Base-by-base conservation (phyloP, 2,113 vertebrate genomes). In the Pyrgilauda ruficollis region DNA sequence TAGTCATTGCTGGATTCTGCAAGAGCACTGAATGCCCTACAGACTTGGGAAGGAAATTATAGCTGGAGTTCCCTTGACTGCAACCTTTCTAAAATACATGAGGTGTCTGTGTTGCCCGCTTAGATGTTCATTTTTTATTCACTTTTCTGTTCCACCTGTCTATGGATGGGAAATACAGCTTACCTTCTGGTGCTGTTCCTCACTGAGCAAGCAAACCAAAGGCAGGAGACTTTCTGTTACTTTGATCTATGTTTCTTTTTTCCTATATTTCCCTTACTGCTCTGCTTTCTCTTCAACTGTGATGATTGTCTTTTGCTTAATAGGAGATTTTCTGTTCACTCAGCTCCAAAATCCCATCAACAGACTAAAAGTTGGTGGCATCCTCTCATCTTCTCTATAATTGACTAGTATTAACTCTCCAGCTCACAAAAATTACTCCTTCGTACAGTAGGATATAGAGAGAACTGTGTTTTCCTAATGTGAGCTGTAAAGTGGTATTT, bases 401-500 rank as follows among this genome's bases (percentile, higher is more conserved):
- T 23, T 73, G 77, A 19, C 49, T 39, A 33, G 58, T 66, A 80
- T 83, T 72, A 88, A 74, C 47, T 55, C 39, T 88, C 43, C 24
- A 63, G 67, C 52, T 59, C 78, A 81, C 47, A 59, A 39, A 93
- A 90, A 74, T 86, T 47, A 58, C 67, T 94, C 31, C 31, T 62
- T 91, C 8, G 1, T 87, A 74, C 70, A 41, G 63, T 53, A 67
- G 75, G 13, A 33, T 75, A 61, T 84, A 63, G 50, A 66, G 44
- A 90, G 68, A 85, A 12, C 18, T 49, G 61, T 39, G 13, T 83
- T 92, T 74, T 78, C 33, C 70, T 93, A 35, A 52, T 63, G 50
- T 78, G 87, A 85, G 55, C 30, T 73, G 43, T 86, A 80, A 96
- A 85, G 44, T 91, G 68, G 7, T 92, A 92, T 73, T 87, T 96